A percentile compares a stretch with the other conserved stretches of the same genome.
Evolutionary conservation across 1,140 invertebrate genomes (phyloP).

Genomic region (Paralvinella palmiformis): DNA sequence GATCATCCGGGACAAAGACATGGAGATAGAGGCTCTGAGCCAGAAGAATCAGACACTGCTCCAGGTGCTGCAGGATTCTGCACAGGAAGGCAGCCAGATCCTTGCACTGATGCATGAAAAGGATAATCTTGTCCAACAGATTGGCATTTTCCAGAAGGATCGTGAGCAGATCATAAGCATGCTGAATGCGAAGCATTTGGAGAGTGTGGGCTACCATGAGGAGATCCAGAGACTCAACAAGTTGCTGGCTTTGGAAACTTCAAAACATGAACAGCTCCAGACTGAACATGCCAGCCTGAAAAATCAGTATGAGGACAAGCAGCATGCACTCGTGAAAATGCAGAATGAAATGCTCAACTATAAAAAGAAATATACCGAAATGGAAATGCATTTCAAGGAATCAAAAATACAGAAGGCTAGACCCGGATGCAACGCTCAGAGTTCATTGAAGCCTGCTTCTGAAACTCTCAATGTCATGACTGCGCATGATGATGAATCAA

Average conservation of each 20-base stretch:
- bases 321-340: slow-evolving; percentile 49
- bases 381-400: slow-evolving; percentile 48
- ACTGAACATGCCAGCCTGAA: slow-evolving; percentile 42
- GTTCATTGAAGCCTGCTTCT: too few relatives aligned
- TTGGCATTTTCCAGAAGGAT: slow-evolving; percentile 52
- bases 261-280: slow-evolving; percentile 43
- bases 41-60: slow-evolving; percentile 50
- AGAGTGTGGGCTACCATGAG: slow-evolving; percentile 71
- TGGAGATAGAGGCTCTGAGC: slow-evolving; percentile 51
- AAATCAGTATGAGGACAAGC: slow-evolving; percentile 50
- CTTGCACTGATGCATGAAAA: slow-evolving; percentile 42
- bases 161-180: slow-evolving; percentile 68
- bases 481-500: background rate
- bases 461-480: too few relatives aligned
- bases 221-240: slow-evolving; percentile 72
- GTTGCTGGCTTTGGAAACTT: slow-evolving; percentile 28
- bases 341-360: slow-evolving; percentile 55
- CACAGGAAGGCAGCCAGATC: slow-evolving; percentile 28
- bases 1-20: slow-evolving; percentile 51
- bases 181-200: slow-evolving; percentile 73
- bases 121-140: slow-evolving; percentile 43
- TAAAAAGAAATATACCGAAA: slow-evolving; percentile 51
- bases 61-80: slow-evolving; percentile 25
- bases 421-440: too few relatives aligned
- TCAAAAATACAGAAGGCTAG: too few relatives aligned